Conservation (phyloP, 2,113 vertebrate species). For the Collichthys lucidus region DNA sequence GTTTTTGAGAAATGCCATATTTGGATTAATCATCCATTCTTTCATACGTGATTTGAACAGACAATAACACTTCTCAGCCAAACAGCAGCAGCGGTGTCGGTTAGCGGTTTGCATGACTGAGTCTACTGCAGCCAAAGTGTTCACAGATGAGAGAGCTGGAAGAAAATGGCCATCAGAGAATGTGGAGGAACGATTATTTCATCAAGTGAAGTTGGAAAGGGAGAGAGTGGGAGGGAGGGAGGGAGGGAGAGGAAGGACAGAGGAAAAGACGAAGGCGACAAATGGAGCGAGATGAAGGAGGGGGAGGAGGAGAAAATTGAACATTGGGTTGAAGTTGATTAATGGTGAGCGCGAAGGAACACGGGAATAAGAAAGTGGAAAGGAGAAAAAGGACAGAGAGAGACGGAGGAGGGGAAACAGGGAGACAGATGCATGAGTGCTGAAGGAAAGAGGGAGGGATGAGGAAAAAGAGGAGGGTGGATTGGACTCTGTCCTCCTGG, state of each 20-base stretch:
- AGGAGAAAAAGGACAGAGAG: background rate
- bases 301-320: conserved; percentile 20
- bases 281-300: background rate
- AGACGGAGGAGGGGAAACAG: background rate
- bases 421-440: background rate
- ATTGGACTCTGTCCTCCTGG: background rate
- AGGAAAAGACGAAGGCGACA: background rate
- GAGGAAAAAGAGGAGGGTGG: background rate
- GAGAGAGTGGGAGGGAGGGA: background rate
- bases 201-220: background rate
- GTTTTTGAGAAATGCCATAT: background rate
- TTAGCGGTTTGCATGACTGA: background rate
- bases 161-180: background rate
- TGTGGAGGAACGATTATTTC: background rate
- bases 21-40: background rate
- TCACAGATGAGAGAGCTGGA: too few relatives aligned
- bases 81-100: background rate
- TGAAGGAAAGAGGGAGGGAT: background rate
- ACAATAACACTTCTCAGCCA: background rate
- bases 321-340: conserved; percentile 31
- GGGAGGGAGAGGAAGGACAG: background rate
- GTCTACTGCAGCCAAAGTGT: background rate
- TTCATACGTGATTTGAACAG: background rate
- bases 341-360: background rate
- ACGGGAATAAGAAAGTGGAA: conserved; percentile 17